Conservation (phyloP, 1,140 invertebrate species). For the Ooceraea biroi region DNA sequence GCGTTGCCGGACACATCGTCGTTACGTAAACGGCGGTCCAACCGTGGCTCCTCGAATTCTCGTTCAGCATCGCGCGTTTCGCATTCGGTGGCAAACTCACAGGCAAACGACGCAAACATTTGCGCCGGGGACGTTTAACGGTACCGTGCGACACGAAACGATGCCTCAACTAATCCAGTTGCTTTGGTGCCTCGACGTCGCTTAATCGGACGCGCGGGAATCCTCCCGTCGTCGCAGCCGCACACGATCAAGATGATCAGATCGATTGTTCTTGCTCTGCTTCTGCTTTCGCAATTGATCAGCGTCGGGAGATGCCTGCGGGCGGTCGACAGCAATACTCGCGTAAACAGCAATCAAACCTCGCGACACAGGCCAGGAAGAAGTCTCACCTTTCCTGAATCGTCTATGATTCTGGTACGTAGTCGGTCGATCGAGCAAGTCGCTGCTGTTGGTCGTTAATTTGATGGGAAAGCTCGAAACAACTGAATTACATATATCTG, state of each 20-base stretch:
- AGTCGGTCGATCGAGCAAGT: slow-evolving; percentile 30
- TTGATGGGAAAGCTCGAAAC: background rate
- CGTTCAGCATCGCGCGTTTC: background rate
- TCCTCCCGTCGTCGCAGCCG: background rate
- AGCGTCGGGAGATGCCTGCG: slow-evolving; percentile 4
- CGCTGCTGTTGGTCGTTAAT: background rate
- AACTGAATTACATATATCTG: background rate
- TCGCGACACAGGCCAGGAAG: slow-evolving; percentile 58
- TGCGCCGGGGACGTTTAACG: slow-evolving; percentile 47
- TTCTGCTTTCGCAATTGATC: slow-evolving; percentile 49
- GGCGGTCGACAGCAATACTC: background rate
- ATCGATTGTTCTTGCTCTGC: slow-evolving; percentile 44
- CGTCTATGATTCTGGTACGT: slow-evolving; percentile 80
- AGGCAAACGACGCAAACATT: slow-evolving; percentile 50
- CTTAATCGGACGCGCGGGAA: slow-evolving; percentile 22
- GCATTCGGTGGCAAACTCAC: slow-evolving; percentile 36
- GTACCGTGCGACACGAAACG: slow-evolving; percentile 32
- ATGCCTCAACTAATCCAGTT: slow-evolving; percentile 41
- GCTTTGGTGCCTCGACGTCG: slow-evolving; percentile 15
- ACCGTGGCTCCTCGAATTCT: slow-evolving; percentile 5
- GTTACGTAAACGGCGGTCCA: slow-evolving; percentile 30
- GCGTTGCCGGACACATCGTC: slow-evolving; percentile 5
- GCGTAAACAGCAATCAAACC: slow-evolving; percentile 12
- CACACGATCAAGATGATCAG: slow-evolving; percentile 35
- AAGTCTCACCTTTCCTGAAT: slow-evolving; percentile 77